These are phyloP conservation scores for Sturnus vulgaris DNA, from an alignment of 2,113 vertebrate species.

Conservation along the genomic window DNA sequence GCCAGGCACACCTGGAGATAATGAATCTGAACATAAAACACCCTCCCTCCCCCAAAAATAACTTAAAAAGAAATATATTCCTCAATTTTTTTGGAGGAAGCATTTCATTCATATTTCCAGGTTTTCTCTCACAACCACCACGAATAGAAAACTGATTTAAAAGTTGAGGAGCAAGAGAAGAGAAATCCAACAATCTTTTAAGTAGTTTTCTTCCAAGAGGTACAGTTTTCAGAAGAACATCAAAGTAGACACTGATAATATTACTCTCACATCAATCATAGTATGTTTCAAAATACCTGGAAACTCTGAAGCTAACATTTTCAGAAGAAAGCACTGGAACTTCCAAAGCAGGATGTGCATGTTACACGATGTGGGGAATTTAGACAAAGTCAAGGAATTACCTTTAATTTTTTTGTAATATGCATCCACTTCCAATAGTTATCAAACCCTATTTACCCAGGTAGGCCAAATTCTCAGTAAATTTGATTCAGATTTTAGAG, in stretches of 20 bases:
- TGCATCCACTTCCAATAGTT: background rate
- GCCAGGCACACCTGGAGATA: background rate
- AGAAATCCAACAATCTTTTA: background rate
- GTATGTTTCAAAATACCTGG: background rate
- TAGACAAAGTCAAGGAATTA: background rate
- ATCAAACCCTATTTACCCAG: background rate
- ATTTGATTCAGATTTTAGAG: background rate
- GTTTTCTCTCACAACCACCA: background rate
- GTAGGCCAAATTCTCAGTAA: background rate
- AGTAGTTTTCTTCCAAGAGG: background rate
- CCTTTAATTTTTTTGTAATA: background rate
- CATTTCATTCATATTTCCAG: background rate
- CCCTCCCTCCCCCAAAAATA: fast-evolving
- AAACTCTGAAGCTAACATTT: background rate
- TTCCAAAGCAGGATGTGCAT: background rate
- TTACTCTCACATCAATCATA: background rate
- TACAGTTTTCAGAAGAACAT: background rate
- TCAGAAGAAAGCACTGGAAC: background rate
- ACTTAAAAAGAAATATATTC: background rate
- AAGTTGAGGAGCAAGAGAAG: background rate
- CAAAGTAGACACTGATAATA: background rate
- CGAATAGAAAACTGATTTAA: background rate
- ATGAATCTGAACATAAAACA: background rate
- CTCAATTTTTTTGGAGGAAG: background rate
- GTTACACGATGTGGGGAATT: background rate